Evolutionary conservation across 1,140 invertebrate genomes (phyloP), one percentile per base, ranked within the genome.

Genomic region (Pseudomyrmex gracilis): DNA sequence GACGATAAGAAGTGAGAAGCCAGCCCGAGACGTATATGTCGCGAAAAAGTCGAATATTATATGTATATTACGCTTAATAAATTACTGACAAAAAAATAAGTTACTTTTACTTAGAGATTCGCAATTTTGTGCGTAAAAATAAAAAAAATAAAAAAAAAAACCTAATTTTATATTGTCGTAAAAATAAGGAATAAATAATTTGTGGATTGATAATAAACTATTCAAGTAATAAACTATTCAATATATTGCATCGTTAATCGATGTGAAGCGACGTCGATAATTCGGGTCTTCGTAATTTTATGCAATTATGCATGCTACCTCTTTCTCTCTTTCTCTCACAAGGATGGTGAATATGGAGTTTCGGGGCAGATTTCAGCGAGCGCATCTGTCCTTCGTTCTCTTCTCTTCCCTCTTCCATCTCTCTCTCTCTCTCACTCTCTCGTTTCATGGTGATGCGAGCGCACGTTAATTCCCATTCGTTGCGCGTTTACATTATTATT

Each of bases 251-350:
- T 34, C n/a, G n/a, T 57, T 82, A 70, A 78, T 70, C 49, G 64
- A 12, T n/a, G 22, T 1, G 24, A 66, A 83, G 63, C 63, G 34
- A 68, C 84, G 63, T 78, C 82, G 74, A 88, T 89, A 84, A 90
- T 87, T 89, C 64, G 84, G 51, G 82, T 17, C 80, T 77, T 73
- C 74, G 87, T 91, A 92, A 92, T 92, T 92, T 90, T 87, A 91
- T 90, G 88, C 89, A 92, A 91, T 91, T 92, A 92, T 90, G 85
- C 80, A 45, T 53, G 58, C 90, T 92, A 90, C 45, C n/a, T 20
- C 45, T 34, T 49, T 34, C 34, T 34, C 61, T 15, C 47, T 4
- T 43, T 51, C 61, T 53, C 47, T 34, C 57, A n/a, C 9, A 45
- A 17, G 24, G 9, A 8, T 3, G 10, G 45, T 12, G 22, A 1